Evolutionary conservation across 2,888 invertebrate species (phyloP).

Genomic region (Pinctada fucata): DNA sequence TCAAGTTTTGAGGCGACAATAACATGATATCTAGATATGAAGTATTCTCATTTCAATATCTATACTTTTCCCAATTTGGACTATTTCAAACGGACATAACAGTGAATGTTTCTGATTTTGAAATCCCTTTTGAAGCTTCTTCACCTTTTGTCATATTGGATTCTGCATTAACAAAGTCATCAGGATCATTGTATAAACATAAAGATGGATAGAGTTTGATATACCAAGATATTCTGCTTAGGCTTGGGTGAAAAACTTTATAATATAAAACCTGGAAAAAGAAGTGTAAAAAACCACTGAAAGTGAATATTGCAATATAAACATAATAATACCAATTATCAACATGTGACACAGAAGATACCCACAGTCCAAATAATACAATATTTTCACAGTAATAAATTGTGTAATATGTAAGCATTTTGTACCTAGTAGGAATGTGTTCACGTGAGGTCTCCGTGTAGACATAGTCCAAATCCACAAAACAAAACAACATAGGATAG

Average conservation of each 20-base stretch:
- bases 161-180: too few species aligned
- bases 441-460: not conserved
- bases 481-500: conserved; percentile 6
- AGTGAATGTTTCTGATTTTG: too few species aligned
- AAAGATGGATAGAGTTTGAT: too few species aligned
- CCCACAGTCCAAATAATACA: not conserved
- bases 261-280: not conserved
- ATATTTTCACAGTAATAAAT: not conserved
- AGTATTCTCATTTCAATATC: too few species aligned
- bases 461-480: conserved; percentile 2
- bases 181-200: too few species aligned
- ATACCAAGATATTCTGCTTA: too few species aligned
- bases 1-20: too few species aligned
- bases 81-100: too few species aligned
- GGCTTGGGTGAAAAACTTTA: not conserved
- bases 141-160: too few species aligned
- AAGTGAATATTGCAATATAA: not conserved
- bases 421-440: conserved; percentile 4
- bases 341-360: not conserved
- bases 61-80: too few species aligned
- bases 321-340: not conserved
- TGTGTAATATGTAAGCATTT: not conserved
- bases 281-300: not conserved
- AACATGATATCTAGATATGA: too few species aligned
- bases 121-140: too few species aligned